Conservation (phyloP, 2,113 vertebrate genomes). For the Collichthys lucidus region DNA sequence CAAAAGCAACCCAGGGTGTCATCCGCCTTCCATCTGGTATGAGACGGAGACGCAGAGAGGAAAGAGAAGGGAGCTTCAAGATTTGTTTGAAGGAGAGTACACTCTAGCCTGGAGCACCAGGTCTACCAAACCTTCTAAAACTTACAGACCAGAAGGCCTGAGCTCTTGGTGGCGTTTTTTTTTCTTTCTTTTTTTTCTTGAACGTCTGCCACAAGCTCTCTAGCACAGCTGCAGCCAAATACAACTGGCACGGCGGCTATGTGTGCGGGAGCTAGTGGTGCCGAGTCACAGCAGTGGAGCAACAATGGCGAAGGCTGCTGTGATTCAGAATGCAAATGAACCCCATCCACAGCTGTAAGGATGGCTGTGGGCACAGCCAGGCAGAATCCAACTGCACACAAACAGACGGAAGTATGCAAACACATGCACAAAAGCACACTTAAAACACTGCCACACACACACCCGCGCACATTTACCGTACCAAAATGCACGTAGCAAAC, state of each 20-base stretch:
- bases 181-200: constrained; percentile 30
- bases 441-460: neutral
- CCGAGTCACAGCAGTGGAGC: constrained; percentile 57
- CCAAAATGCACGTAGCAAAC: constrained; percentile 26
- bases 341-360: constrained; percentile 70
- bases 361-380: constrained; percentile 63
- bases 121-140: constrained; percentile 12
- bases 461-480: constrained; percentile 24
- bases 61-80: constrained; percentile 16
- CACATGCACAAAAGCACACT: constrained; percentile 48
- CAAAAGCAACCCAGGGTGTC: constrained; percentile 56
- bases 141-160: constrained; percentile 18
- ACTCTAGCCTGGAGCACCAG: constrained; percentile 14
- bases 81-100: constrained; percentile 28
- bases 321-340: constrained; percentile 72
- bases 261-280: constrained; percentile 47
- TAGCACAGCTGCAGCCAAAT: constrained; percentile 59
- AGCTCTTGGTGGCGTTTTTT: constrained; percentile 23
- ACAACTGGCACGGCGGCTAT: constrained; percentile 46
- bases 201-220: constrained; percentile 56
- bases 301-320: constrained; percentile 63
- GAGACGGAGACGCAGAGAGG: constrained; percentile 40
- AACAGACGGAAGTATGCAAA: constrained; percentile 67
- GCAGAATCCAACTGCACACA: constrained; percentile 57
- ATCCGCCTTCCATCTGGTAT: constrained; percentile 65